Evolutionary conservation across 2,888 invertebrate species (phyloP).

Genomic region (Danaus chrysippus): DNA sequence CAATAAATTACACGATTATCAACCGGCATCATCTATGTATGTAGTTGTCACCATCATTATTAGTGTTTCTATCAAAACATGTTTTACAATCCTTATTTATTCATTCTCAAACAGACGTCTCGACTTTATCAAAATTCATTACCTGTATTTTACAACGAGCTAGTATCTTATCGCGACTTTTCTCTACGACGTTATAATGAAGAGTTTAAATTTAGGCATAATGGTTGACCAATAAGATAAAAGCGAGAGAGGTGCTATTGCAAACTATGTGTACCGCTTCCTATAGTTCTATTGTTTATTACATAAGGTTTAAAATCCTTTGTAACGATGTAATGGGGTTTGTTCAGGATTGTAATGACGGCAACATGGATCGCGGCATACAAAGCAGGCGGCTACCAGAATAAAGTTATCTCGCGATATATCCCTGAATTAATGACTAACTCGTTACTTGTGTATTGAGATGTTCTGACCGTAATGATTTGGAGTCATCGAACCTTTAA

Average conservation of each 20-base stretch:
- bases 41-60: constrained; percentile 47
- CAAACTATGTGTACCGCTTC: constrained; percentile 38
- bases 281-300: constrained; percentile 33
- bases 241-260: constrained; percentile 67
- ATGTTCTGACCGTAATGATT: constrained; percentile 68
- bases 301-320: constrained; percentile 43
- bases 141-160: constrained; percentile 69
- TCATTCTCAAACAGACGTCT: constrained; percentile 46
- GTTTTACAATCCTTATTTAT: constrained; percentile 47
- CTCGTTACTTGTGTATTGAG: constrained; percentile 78
- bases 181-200: constrained; percentile 76
- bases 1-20: constrained; percentile 45
- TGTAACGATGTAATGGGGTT: constrained; percentile 32
- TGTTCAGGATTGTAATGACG: constrained; percentile 68
- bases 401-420: constrained; percentile 78
- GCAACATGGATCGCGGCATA: constrained; percentile 75
- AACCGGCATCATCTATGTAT: constrained; percentile 43
- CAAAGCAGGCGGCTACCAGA: constrained; percentile 78
- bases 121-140: constrained; percentile 71
- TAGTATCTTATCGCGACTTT: constrained; percentile 68
- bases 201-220: constrained; percentile 79
- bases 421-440: constrained; percentile 77
- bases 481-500: constrained; percentile 55
- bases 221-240: constrained; percentile 79
- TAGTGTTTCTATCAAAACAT: constrained; percentile 48